Evolutionary conservation across 2,113 vertebrate genomes (phyloP).

Genomic region (Nicator chloris): DNA sequence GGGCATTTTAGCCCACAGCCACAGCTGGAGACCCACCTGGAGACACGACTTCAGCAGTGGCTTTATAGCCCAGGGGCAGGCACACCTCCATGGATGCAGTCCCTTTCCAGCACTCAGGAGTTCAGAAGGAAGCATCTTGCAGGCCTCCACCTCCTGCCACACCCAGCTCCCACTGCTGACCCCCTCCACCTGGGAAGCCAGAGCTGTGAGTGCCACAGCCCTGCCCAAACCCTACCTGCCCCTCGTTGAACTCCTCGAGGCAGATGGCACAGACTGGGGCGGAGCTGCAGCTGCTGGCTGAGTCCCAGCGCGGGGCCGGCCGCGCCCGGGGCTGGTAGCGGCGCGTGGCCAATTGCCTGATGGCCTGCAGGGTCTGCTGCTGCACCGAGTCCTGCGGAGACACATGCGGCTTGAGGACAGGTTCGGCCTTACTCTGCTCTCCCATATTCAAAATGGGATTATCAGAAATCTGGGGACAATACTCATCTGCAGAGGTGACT

Average conservation of each 20-base stretch:
- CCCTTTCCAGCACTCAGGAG: neutral
- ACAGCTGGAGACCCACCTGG: neutral
- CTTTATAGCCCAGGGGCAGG: neutral
- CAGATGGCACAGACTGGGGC: constrained; percentile 92
- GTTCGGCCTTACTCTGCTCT: neutral
- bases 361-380: constrained; percentile 89
- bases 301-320: constrained; percentile 70
- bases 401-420: neutral
- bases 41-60: neutral
- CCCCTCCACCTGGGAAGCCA: fast-evolving
- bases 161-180: neutral
- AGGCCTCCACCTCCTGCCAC: neutral
- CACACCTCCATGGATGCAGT: neutral
- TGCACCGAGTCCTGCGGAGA: constrained; percentile 85
- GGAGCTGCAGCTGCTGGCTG: constrained; percentile 88
- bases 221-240: constrained; percentile 79
- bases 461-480: fast-evolving
- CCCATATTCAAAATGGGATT: neutral
- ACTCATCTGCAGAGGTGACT: neutral
- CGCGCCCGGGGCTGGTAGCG: constrained; percentile 80
- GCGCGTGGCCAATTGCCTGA: constrained; percentile 85
- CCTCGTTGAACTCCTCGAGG: constrained; percentile 95
- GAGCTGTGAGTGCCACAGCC: fast-evolving
- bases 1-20: neutral
- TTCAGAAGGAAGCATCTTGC: neutral